Percentiles rank a stretch among this genome's conserved stretches.
Evolutionary conservation across 2,888 invertebrate species (phyloP).

Genomic region (Rhagophthalmus giganteus): DNA sequence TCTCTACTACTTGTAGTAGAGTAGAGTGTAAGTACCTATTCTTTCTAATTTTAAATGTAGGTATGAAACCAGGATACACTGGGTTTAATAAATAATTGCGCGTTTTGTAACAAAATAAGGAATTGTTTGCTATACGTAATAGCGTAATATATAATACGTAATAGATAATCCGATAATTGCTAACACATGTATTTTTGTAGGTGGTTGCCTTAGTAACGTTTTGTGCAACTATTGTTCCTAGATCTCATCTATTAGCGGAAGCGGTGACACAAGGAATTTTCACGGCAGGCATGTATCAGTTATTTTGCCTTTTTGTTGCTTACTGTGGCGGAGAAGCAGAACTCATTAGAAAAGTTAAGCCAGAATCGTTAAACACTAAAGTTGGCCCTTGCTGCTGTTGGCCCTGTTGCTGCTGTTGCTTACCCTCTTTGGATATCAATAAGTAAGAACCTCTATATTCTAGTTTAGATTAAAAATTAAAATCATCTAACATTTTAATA

Average conservation of each 20-base stretch:
- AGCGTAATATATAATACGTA: background rate
- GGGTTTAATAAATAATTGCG: no score
- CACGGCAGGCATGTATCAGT: constrained; percentile 70
- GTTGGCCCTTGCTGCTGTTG: constrained; percentile 75
- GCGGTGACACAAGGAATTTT: constrained; percentile 70
- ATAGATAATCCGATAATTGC: background rate
- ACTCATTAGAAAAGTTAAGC: constrained; percentile 62
- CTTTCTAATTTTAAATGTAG: no score
- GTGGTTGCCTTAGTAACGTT: constrained; percentile 63
- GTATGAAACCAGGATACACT: no score
- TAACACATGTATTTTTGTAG: constrained; percentile 50
- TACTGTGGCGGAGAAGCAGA: constrained; percentile 67
- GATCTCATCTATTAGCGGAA: constrained; percentile 69
- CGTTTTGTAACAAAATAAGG: no score
- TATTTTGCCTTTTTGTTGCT: constrained; percentile 68
- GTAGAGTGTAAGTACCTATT: no score
- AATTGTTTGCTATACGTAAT: constrained; percentile 3
- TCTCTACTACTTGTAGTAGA: no score
- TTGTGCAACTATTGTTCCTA: constrained; percentile 63
- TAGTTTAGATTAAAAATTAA: background rate
- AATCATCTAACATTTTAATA: no score
- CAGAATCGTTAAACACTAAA: constrained; percentile 62
- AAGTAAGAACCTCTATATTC: constrained; percentile 53
- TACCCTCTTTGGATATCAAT: constrained; percentile 62
- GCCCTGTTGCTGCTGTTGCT: constrained; percentile 65